These are phyloP conservation scores for Phalacrocorax aristotelis DNA, from an alignment of 2,113 vertebrate genomes.

Conservation along the genomic window DNA sequence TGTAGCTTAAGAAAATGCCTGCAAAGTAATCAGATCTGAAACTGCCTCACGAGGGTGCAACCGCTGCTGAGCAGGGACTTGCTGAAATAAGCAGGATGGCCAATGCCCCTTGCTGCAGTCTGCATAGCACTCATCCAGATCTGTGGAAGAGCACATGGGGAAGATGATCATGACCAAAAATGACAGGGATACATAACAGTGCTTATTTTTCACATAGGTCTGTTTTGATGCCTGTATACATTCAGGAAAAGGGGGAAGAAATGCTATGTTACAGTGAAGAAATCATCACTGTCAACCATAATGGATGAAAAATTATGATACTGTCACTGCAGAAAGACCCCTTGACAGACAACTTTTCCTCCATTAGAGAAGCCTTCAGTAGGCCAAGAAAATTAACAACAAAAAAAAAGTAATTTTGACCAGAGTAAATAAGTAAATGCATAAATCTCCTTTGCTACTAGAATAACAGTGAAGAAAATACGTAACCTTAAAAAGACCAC, in stretches of 20 bases:
- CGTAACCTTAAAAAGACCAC: background rate
- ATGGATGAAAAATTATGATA: background rate
- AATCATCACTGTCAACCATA: background rate
- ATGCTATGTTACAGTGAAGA: background rate
- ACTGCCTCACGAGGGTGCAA: accelerated
- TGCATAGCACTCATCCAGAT: accelerated
- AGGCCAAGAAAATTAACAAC: background rate
- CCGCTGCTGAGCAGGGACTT: background rate
- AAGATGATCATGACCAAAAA: background rate
- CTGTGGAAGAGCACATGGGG: background rate
- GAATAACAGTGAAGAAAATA: background rate
- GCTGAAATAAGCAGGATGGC: background rate
- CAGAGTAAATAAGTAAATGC: background rate
- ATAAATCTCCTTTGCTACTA: background rate
- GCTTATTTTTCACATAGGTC: background rate
- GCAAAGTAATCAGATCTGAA: background rate
- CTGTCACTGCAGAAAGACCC: background rate
- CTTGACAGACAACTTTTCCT: background rate
- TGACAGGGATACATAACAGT: background rate
- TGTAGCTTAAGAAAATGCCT: background rate
- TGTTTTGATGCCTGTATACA: background rate
- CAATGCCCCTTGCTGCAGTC: background rate
- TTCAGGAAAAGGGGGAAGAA: background rate
- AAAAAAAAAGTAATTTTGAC: background rate
- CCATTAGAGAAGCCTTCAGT: background rate